phyloP scores from a whole-genome alignment of 2,888 invertebrate species.

The Branchipolynoe longqiensis region DNA sequence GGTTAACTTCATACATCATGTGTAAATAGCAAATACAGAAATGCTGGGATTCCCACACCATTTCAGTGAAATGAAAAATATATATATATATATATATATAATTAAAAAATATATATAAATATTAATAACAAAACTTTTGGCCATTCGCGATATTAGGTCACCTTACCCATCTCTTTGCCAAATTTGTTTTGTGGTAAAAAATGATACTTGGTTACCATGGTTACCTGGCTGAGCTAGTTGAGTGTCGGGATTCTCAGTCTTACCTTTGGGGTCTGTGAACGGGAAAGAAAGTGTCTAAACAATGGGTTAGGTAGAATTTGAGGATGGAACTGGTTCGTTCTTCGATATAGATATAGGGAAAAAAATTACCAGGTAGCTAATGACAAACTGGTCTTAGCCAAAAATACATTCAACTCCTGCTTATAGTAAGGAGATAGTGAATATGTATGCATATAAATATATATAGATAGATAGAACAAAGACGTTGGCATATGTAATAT shows the following conservation, averaged over 20 bases:
- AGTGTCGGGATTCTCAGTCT: slow-evolving; percentile 43
- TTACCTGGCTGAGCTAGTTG: slow-evolving; percentile 55
- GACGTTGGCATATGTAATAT: slow-evolving; percentile 45
- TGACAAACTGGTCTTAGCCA: background rate
- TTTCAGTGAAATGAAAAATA: too few species aligned
- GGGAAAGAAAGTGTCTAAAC: slow-evolving; percentile 57
- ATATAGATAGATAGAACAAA: too few species aligned
- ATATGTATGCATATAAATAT: too few species aligned
- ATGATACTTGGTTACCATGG: slow-evolving; percentile 52
- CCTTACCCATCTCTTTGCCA: slow-evolving; percentile 45
- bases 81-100: too few species aligned
- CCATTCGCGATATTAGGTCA: slow-evolving; percentile 10
- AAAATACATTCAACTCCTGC: slow-evolving; percentile 7
- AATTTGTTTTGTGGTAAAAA: slow-evolving; percentile 40
- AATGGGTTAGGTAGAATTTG: slow-evolving; percentile 55
- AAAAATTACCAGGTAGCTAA: slow-evolving; percentile 10
- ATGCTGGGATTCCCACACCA: background rate
- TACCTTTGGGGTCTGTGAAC: slow-evolving; percentile 58
- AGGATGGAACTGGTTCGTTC: slow-evolving; percentile 10
- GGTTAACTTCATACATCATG: background rate
- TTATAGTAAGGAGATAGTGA: too few species aligned
- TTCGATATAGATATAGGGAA: too few species aligned
- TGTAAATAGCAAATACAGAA: background rate
- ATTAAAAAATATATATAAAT: background rate
- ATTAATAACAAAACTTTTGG: slow-evolving; percentile 37